A percentile compares a stretch with the other conserved stretches of the same genome.
These are phyloP conservation scores for Pyrochroa serraticornis DNA, from an alignment of 2,888 invertebrate species.

Conservation along the genomic window DNA sequence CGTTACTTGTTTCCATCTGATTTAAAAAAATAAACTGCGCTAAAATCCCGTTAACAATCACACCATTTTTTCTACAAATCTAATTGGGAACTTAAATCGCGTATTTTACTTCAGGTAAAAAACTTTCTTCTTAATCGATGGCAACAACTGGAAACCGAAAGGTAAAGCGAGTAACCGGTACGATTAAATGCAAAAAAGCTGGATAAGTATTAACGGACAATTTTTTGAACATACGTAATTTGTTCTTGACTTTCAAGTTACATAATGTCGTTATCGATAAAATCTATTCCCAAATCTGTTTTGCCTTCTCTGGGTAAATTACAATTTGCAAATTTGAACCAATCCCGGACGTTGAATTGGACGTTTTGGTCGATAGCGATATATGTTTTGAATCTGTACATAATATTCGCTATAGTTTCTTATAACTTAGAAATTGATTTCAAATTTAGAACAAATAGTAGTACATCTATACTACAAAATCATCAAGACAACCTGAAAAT, in stretches of 20 bases:
- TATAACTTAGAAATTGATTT: background rate
- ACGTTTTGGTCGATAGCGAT: constrained; percentile 34
- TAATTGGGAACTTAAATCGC: constrained; percentile 48
- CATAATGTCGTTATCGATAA: constrained; percentile 37
- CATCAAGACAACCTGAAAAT: constrained; percentile 35
- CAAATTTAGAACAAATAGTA: background rate
- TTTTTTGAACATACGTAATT: constrained; percentile 40
- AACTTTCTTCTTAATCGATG: constrained; percentile 45
- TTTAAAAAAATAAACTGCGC: constrained; percentile 55
- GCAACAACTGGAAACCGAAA: too few species aligned
- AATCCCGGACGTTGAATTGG: constrained; percentile 49
- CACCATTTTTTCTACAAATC: constrained; percentile 28
- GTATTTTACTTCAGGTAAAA: constrained; percentile 40
- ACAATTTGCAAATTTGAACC: constrained; percentile 56
- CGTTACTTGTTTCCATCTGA: constrained; percentile 54
- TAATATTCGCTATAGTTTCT: constrained; percentile 8
- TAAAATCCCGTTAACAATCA: constrained; percentile 38
- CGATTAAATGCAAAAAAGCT: constrained; percentile 41
- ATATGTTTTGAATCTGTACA: constrained; percentile 57
- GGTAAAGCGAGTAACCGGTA: too few species aligned
- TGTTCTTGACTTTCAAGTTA: constrained; percentile 36
- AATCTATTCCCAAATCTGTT: constrained; percentile 48
- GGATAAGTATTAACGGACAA: constrained; percentile 19
- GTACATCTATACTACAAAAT: constrained; percentile 42
- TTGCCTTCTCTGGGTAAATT: constrained; percentile 56